phyloP scores from a whole-genome alignment of 1,140 invertebrate species.

The Brachionus plicatilis region DNA sequence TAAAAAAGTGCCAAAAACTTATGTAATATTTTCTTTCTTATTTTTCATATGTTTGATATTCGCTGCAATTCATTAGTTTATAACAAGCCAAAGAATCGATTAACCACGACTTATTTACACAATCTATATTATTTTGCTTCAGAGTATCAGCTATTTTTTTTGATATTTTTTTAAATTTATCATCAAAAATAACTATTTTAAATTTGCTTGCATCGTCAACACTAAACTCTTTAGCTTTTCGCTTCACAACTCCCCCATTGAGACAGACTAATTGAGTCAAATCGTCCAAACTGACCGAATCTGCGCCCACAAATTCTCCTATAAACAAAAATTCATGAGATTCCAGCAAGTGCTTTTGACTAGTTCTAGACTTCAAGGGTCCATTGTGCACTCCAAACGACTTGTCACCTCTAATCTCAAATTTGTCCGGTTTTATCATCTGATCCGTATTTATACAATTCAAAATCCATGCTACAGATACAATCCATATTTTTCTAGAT shows the following conservation, averaged over 20 bases:
- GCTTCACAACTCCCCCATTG: background rate
- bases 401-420: slow-evolving; percentile 34
- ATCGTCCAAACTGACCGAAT: slow-evolving; percentile 30
- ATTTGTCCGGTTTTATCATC: slow-evolving; percentile 1
- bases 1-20: background rate
- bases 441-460: background rate
- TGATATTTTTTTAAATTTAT: slow-evolving; percentile 17
- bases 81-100: slow-evolving; percentile 23
- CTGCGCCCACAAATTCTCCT: background rate
- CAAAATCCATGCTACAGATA: slow-evolving; percentile 24
- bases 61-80: background rate
- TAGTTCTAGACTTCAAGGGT: background rate
- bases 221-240: slow-evolving; percentile 18
- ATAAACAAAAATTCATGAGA: slow-evolving; percentile 27
- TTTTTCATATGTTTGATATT: slow-evolving; percentile 29
- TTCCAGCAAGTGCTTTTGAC: background rate
- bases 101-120: slow-evolving; percentile 28
- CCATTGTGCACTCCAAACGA: slow-evolving; percentile 25
- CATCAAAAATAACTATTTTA: slow-evolving; percentile 31
- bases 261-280: background rate
- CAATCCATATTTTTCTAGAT: slow-evolving; percentile 26
- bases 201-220: background rate
- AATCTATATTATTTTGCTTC: slow-evolving; percentile 18
- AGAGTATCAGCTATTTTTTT: background rate
- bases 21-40: background rate